Evolutionary conservation across 2,113 vertebrate genomes (phyloP).

Genomic region (Alosa alosa): DNA sequence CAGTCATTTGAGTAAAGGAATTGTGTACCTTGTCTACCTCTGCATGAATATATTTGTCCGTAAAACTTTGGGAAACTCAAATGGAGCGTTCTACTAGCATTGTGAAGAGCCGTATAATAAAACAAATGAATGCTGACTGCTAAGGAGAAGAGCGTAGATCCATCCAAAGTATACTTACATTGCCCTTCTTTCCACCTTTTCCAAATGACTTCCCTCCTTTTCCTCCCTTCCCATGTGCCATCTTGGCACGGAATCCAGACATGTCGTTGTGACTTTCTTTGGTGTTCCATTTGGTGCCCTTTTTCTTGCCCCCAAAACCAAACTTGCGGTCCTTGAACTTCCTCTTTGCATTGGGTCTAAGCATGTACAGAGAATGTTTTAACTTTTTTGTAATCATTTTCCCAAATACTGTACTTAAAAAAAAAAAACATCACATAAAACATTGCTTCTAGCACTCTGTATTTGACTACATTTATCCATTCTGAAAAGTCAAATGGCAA

Average conservation of each 20-base stretch:
- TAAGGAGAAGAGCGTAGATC: neutral
- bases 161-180: slow-evolving; percentile 44
- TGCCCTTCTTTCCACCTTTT: slow-evolving; percentile 55
- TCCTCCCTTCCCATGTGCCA: slow-evolving; percentile 79
- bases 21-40: no score
- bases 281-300: slow-evolving; percentile 93
- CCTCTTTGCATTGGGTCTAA: slow-evolving; percentile 84
- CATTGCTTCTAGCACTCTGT: no score
- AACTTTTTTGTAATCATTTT: no score
- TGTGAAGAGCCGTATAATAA: neutral
- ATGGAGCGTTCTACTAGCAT: no score
- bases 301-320: slow-evolving; percentile 96
- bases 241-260: slow-evolving; percentile 81
- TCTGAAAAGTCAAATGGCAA: no score
- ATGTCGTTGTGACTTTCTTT: slow-evolving; percentile 89
- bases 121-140: neutral
- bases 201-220: slow-evolving; percentile 55
- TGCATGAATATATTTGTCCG: no score
- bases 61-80: no score
- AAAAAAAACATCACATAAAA: no score
- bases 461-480: no score
- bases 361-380: neutral
- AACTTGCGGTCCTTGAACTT: slow-evolving; percentile 93
- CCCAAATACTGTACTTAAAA: no score
- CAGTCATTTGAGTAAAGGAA: no score